Base-by-base conservation (phyloP, 1,140 invertebrate genomes). In the Chrysopa pallens region DNA sequence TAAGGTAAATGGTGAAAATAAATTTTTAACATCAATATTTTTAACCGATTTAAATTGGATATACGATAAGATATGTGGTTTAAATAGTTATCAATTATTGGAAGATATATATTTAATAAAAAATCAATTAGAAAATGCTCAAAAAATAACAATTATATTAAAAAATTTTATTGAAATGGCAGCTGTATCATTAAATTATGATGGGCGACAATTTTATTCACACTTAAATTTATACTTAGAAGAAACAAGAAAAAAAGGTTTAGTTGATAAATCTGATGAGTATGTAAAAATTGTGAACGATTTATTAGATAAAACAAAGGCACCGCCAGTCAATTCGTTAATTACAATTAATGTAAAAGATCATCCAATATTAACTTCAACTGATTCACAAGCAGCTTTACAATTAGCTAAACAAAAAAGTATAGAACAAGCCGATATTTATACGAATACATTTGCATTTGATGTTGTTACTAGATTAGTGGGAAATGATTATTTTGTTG, bases 191-290 rank as follows among this genome's bases (percentile, higher is more conserved):
- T 57, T 84, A 40, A 74, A 74, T 50, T 83, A 82, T 49, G 80
- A 84, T 60, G 78, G 78, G 31, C 66, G 72, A 52, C 80, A 84
- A 58, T 76, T 83, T 52, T 80, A 77, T 56, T 70, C 78, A n/a
- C 68, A 81, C 45, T 54, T 79, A 51, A 64, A 70, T 58, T 60
- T 63, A 49, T 70, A 72, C 42, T 59, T 76, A 59, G 58, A 70
- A 55, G 50, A 61, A 52, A 39, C 61, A 59, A 44, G 56, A 55
- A 48, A 53, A 54, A 46, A 50, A 37, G 48, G 47, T 41, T 42
- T 48, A 29, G 44, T 42, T 46, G 29, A 44, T n/a, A 45, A 53
- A 43, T 35, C 38, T 38, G 17, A 23, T 23, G 17, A 23, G 5
- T 23, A 23, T 23, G 17, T 23, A 5, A 23, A 23, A 23, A 47